Base-by-base conservation (phyloP, 37 sponge, comb jelly and placozoan species). In the Geodia barretti region DNA sequence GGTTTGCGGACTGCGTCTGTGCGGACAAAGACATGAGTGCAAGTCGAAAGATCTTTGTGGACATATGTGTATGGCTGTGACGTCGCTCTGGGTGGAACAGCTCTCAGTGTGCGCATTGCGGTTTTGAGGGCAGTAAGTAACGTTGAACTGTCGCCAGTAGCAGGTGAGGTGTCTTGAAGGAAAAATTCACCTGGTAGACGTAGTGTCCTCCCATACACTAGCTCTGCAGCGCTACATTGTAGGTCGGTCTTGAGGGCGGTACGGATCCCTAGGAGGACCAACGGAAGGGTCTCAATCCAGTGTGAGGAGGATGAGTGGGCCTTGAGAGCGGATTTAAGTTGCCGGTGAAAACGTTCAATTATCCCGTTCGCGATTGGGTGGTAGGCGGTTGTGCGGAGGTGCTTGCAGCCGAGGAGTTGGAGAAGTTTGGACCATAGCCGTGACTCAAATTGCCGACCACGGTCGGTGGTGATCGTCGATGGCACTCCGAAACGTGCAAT, bases 381-480 rank as follows among this genome's bases (percentile, higher is more conserved):
- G 43, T 88, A 88, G 28, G 89, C 77, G 24, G 79, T 88, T 24
- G 89, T 88, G 31, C 64, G 73, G 20, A 41, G 33, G 4, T 64
- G 83, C 11, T 80, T 26, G 38, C 30, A 42, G 24, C 81, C 81
- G 9, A 84, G 75, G 23, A 75, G 58, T 35, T 75, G 58, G 28
- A 59, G 14, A 31, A 88, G 83, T 7, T 60, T 64, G 3, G 21
- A 19, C 73, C 61, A 76, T 1, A 82, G 78, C 25, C 25, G 61
- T 3, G 83, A 88, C 40, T 81, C 83, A 26, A 88, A 88, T 38
- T 88, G 82, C 20, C 66, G n/a, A 14, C 88, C 83, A 14, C 83
- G 73, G 60, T 88, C 83, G 19, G 88, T 82, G 43, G 75, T 82
- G 42, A 81, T 81, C 32, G 83, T 82, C 9, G 88, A 76, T 26